Evolutionary conservation across 2,797 vertebrate species (phyloP).

Genomic region (Falco columbarius): DNA sequence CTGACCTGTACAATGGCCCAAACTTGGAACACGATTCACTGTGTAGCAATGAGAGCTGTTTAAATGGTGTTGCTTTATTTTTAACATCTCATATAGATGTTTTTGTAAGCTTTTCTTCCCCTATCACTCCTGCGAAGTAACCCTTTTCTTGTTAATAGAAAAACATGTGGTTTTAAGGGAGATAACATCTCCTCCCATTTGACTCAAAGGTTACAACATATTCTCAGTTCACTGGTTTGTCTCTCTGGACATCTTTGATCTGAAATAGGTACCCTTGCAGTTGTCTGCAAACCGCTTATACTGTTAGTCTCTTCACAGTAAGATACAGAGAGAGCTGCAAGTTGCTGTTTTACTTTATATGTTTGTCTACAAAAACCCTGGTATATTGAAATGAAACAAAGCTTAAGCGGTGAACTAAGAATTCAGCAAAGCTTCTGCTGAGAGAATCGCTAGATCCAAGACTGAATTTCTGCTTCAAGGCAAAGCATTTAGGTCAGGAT

Average conservation of each 20-base stretch:
- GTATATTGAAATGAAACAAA: background rate
- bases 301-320: background rate
- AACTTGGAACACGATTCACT: background rate
- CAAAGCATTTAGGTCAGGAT: background rate
- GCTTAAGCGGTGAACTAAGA: background rate
- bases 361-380: background rate
- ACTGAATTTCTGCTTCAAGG: background rate
- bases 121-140: background rate
- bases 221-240: constrained; percentile 7
- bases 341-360: background rate
- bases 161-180: background rate
- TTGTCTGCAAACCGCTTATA: background rate
- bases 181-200: background rate
- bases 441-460: background rate
- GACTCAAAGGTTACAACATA: background rate
- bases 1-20: background rate
- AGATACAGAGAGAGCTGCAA: background rate
- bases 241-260: constrained; percentile 29
- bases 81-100: background rate
- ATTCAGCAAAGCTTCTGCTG: background rate
- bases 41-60: background rate
- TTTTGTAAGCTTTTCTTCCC: background rate
- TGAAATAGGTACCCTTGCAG: constrained; percentile 22
- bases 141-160: background rate
- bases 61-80: background rate